These are phyloP conservation scores for Platycnemis pennipes DNA, from an alignment of 2,888 invertebrate species.

Conservation along the genomic window DNA sequence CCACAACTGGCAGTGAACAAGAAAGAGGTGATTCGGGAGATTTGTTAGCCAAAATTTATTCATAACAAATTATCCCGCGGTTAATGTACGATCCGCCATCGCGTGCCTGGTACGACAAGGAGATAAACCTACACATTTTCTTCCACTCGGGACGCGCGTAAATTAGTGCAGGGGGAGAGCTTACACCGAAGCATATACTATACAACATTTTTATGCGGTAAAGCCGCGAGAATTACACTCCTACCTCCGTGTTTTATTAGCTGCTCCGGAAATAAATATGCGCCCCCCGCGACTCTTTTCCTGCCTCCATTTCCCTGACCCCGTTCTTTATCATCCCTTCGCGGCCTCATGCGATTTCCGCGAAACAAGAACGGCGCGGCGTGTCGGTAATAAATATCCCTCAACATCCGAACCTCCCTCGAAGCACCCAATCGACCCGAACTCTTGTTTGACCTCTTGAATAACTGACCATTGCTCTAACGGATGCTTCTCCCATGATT, in stretches of 20 bases:
- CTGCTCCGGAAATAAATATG: not conserved
- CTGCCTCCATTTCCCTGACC: not conserved
- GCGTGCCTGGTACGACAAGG: not conserved
- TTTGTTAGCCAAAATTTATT: not conserved
- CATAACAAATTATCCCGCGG: not conserved
- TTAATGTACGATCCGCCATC: not conserved
- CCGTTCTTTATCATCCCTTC: not conserved
- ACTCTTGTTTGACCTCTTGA: too few relatives aligned
- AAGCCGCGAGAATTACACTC: not conserved
- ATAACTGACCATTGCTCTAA: too few relatives aligned
- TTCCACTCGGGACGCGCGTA: not conserved
- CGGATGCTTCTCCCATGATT: too few relatives aligned
- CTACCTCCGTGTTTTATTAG: not conserved
- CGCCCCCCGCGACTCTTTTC: not conserved
- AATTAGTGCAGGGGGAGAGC: not conserved
- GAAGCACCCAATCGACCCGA: too few relatives aligned
- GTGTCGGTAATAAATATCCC: not conserved
- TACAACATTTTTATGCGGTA: not conserved
- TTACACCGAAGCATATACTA: not conserved
- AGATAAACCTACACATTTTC: not conserved
- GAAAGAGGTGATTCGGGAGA: too few relatives aligned
- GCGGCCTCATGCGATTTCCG: not conserved
- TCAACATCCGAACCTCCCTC: too few relatives aligned
- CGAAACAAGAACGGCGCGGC: not conserved
- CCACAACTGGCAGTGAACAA: too few relatives aligned